Base-by-base conservation (phyloP, 2,113 vertebrate species). In the Aptenodytes forsteri region DNA sequence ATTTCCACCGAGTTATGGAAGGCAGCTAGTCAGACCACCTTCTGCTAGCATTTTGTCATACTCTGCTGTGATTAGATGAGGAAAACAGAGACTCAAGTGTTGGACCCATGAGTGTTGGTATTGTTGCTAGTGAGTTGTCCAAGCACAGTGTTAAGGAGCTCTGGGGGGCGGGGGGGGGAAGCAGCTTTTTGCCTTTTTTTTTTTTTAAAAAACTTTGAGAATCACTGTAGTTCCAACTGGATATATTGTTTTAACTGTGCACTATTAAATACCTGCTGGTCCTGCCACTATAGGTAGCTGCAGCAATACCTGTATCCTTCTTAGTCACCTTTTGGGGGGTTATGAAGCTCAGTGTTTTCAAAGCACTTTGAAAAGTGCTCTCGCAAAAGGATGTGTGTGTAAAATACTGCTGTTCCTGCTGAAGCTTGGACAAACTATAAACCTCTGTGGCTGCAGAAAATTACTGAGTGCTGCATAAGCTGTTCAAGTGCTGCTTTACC, bases 391-490 rank as follows among this genome's bases (percentile, higher is more conserved):
- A 19, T 11, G 34, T 40, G 40, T 69, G 83, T 79, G 89, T 92
- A 52, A 93, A 91, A 54, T 70, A 61, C 65, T 72, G 38, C 66
- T 83, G 78, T 8, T 86, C 75, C 71, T 62, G 72, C 90, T 92
- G 89, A 14, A 91, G 86, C 78, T 49, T 58, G 84, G 77, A 34
- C 84, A 50, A 52, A 34, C 22, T 3, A 29, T 20, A 79, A 94
- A 83, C 73, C 73, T 94, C 58, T 34, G 86, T 75, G 91, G 38
- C 61, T 76, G 77, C 22, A 94, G 91, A 72, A 79, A 85, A 85
- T 91, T 21, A 54, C 78, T 10, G 78, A 91, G 70, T 77, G 91
- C 95, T 96, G 93, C 84, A 82, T 85, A 91, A 96, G 87, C 87
- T 89, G 44, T 26, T 87, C 7, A 40, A 83, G 91, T 12, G 91